These are phyloP conservation scores for Ichneumon xanthorius DNA, from an alignment of 2,888 invertebrate species.

Conservation along the genomic window DNA sequence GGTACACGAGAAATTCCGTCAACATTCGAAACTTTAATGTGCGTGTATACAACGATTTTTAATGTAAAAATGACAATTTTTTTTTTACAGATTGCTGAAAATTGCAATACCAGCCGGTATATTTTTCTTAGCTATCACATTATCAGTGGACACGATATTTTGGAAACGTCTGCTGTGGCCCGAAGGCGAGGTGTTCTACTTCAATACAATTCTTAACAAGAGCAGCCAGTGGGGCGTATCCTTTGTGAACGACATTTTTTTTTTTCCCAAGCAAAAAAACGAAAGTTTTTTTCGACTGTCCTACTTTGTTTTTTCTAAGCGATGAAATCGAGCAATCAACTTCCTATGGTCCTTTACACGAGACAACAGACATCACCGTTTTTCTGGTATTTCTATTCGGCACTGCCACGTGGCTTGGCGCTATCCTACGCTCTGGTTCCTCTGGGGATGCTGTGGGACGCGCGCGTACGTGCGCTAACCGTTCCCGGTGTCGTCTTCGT, in stretches of 20 bases:
- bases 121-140: constrained; percentile 89
- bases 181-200: constrained; percentile 98
- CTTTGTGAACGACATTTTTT: constrained; percentile 85
- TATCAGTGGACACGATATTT: constrained; percentile 95
- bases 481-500: constrained; percentile 93
- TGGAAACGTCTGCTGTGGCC: constrained; percentile 98
- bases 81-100: constrained; percentile 88
- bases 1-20: constrained; percentile 85
- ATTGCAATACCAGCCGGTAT: constrained; percentile 90
- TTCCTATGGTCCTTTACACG: constrained; percentile 80
- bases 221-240: constrained; percentile 99
- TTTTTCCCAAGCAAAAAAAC: not conserved
- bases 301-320: not conserved
- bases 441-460: constrained; percentile 90
- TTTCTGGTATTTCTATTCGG: constrained; percentile 99
- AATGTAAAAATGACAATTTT: constrained; percentile 55
- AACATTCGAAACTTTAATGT: not conserved
- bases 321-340: constrained; percentile 10
- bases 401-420: constrained; percentile 96
- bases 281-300: not conserved
- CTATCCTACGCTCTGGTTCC: constrained; percentile 93
- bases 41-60: not conserved
- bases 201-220: constrained; percentile 96
- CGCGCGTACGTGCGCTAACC: constrained; percentile 89
- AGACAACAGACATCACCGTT: constrained; percentile 93